phyloP scores from a whole-genome alignment of 1,140 invertebrate species.

The Papilio helenus region DNA sequence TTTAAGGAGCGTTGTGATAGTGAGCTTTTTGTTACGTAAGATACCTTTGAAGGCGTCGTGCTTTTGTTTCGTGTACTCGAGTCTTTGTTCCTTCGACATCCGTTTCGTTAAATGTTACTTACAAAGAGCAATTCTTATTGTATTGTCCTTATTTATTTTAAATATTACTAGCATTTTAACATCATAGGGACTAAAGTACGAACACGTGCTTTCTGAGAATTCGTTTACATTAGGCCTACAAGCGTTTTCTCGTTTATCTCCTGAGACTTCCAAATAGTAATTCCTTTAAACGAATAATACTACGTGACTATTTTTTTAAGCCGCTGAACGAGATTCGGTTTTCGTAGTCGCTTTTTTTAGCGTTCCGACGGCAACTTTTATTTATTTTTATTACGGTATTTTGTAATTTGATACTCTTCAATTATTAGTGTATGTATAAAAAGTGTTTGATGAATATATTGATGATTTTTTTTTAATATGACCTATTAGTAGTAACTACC shows the following conservation, averaged over 20 bases:
- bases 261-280: conserved; percentile 4
- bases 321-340: neutral
- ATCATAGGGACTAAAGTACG: neutral
- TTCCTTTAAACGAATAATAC: conserved; percentile 5
- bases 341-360: neutral
- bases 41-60: conserved; percentile 29
- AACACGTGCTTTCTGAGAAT: neutral
- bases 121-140: neutral
- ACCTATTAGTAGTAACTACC: too few relatives aligned
- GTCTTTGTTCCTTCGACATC: conserved; percentile 12
- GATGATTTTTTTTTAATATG: too few relatives aligned
- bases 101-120: conserved; percentile 4
- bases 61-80: conserved; percentile 36
- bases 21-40: conserved; percentile 39
- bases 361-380: neutral
- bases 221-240: neutral
- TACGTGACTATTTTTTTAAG: conserved; percentile 21
- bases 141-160: neutral
- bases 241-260: neutral
- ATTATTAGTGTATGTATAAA: too few relatives aligned
- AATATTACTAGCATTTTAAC: conserved; percentile 19
- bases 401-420: neutral
- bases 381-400: neutral
- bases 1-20: conserved; percentile 37
- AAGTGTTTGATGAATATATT: too few relatives aligned